Evolutionary conservation across 1,140 invertebrate genomes (phyloP).

Genomic region (Calliopsis andreniformis): DNA sequence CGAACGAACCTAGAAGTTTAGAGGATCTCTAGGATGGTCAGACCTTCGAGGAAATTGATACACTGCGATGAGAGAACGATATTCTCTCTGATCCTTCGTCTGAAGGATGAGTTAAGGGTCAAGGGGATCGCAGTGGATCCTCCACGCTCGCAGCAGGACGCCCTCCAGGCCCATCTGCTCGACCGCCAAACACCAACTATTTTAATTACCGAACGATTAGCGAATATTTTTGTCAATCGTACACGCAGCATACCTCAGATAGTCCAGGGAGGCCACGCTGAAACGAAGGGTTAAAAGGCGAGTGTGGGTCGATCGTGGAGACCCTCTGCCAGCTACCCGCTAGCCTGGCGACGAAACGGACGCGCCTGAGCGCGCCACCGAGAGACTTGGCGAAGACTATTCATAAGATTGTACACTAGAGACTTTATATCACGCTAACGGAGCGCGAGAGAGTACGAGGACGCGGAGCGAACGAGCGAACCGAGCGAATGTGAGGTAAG

Average conservation of each 20-base stretch:
- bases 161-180: not conserved
- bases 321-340: not conserved
- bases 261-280: constrained; percentile 17
- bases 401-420: constrained; percentile 44
- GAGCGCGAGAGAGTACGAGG: constrained; percentile 1
- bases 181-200: constrained; percentile 6
- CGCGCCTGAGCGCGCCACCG: not conserved
- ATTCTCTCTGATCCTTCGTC: too few species aligned
- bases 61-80: too few species aligned
- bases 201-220: constrained; percentile 43
- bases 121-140: too few species aligned
- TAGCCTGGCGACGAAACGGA: constrained; percentile 11
- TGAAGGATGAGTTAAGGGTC: too few species aligned
- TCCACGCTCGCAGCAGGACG: too few species aligned
- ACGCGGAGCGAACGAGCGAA: constrained; percentile 28
- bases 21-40: too few species aligned
- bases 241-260: constrained; percentile 40
- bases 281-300: constrained; percentile 32
- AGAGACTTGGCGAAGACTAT: constrained; percentile 28
- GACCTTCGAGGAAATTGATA: too few species aligned
- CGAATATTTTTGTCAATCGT: constrained; percentile 36
- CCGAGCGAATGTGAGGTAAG: constrained; percentile 20
- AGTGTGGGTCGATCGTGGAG: not conserved
- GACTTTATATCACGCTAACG: constrained; percentile 45
- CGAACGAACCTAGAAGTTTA: too few species aligned